phyloP scores from a whole-genome alignment of 2,113 vertebrate genomes.

The Lampris incognitus region DNA sequence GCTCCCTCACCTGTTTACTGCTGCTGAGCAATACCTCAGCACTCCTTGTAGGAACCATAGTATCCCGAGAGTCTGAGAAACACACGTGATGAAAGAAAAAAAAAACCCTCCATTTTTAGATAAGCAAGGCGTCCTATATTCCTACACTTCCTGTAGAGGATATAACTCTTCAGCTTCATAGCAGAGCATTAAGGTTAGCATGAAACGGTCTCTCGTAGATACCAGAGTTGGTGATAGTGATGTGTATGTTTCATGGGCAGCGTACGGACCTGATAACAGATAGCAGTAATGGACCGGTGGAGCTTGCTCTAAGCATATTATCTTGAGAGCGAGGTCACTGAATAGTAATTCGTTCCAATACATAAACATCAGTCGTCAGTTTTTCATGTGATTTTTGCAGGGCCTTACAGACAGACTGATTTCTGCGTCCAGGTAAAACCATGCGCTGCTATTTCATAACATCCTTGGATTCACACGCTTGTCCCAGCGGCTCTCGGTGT shows the following conservation, averaged over 20 bases:
- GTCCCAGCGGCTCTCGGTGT: constrained; percentile 52
- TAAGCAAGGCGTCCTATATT: constrained; percentile 49
- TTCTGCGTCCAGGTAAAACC: constrained; percentile 21
- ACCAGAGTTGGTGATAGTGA: neutral
- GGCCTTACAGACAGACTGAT: too few species aligned
- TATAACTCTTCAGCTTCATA: constrained; percentile 36
- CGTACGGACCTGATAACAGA: neutral
- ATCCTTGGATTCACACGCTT: constrained; percentile 28
- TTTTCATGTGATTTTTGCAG: too few species aligned
- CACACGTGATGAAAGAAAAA: constrained; percentile 31
- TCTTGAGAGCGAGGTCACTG: neutral
- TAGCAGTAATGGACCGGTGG: neutral
- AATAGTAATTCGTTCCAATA: neutral
- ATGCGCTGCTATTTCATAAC: constrained; percentile 40
- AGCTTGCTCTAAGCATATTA: constrained; percentile 1
- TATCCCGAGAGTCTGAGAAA: constrained; percentile 53
- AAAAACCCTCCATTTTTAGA: constrained; percentile 58
- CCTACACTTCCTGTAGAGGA: constrained; percentile 32
- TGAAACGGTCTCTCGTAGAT: constrained; percentile 13
- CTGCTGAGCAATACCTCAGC: constrained; percentile 50
- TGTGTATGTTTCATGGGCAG: neutral
- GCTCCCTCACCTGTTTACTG: constrained; percentile 40
- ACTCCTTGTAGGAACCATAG: constrained; percentile 53
- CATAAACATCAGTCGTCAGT: neutral
- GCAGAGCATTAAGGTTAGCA: constrained; percentile 22